Percentiles rank a stretch among this genome's conserved stretches.
Conservation (phyloP, 2,113 vertebrate species). For the Phyllostomus discolor region DNA sequence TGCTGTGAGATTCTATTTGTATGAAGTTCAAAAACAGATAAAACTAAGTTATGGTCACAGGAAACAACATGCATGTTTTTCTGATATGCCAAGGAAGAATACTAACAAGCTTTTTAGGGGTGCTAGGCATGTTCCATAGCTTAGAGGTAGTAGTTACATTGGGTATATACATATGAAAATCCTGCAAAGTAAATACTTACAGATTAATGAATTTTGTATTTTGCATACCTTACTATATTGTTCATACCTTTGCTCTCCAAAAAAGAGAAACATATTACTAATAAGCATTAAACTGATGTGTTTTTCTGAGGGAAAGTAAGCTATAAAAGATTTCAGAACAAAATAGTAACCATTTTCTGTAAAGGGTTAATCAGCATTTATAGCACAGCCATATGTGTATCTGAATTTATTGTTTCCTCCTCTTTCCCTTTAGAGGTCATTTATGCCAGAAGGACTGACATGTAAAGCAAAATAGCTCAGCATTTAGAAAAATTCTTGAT, state of each 20-base stretch:
- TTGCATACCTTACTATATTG: neutral
- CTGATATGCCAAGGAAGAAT: neutral
- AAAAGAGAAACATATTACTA: neutral
- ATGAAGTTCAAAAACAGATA: neutral
- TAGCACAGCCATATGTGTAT: neutral
- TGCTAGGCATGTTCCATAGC: neutral
- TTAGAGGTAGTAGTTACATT: neutral
- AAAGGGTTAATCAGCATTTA: neutral
- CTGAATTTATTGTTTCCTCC: neutral
- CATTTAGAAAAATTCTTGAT: neutral
- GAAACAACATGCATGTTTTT: neutral
- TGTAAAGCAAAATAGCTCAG: neutral
- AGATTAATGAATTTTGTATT: neutral
- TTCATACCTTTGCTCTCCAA: fast-evolving
- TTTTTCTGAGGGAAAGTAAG: neutral
- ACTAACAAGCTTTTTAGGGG: neutral
- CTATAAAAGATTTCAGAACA: neutral
- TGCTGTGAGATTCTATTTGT: neutral
- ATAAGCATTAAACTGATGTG: neutral
- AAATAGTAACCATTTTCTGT: neutral
- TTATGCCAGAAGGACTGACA: neutral
- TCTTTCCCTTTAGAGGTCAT: neutral
- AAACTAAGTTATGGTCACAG: neutral
- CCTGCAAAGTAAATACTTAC: neutral
- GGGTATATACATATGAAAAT: neutral